Evolutionary conservation across 30 jellyfish, hydroid and myxozoan species (phyloP).

Genomic region (Hydractinia echinata): DNA sequence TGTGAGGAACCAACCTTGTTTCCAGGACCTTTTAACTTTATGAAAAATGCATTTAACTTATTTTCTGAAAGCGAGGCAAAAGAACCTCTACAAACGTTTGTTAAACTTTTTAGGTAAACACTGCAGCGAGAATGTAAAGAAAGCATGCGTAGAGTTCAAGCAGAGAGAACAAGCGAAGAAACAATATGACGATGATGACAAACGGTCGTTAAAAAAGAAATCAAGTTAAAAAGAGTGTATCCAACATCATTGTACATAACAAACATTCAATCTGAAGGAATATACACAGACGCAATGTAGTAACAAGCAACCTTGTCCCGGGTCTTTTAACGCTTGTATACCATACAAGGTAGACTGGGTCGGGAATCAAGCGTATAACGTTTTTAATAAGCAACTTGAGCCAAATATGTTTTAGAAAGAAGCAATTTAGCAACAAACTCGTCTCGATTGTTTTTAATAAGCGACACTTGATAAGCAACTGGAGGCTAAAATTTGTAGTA

Average conservation of each 20-base stretch:
- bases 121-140: constrained; percentile 28
- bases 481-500: too few species aligned
- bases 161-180: constrained; percentile 20
- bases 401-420: too few species aligned
- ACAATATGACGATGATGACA: constrained; percentile 30
- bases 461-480: too few species aligned
- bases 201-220: not conserved
- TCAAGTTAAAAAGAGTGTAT: too few species aligned
- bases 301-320: too few species aligned
- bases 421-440: too few species aligned
- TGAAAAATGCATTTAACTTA: not conserved
- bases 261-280: not conserved
- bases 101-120: constrained; percentile 6
- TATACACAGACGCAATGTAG: not conserved
- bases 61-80: not conserved
- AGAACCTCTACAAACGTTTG: not conserved
- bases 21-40: not conserved
- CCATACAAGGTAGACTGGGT: too few species aligned
- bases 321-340: too few species aligned
- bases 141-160: constrained; percentile 29
- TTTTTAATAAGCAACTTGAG: too few species aligned
- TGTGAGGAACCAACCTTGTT: not conserved
- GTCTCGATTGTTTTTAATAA: too few species aligned
- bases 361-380: too few species aligned
- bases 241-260: too few species aligned